These are phyloP conservation scores for Sebastes minor DNA, from an alignment of 2,797 vertebrate genomes.

Conservation along the genomic window DNA sequence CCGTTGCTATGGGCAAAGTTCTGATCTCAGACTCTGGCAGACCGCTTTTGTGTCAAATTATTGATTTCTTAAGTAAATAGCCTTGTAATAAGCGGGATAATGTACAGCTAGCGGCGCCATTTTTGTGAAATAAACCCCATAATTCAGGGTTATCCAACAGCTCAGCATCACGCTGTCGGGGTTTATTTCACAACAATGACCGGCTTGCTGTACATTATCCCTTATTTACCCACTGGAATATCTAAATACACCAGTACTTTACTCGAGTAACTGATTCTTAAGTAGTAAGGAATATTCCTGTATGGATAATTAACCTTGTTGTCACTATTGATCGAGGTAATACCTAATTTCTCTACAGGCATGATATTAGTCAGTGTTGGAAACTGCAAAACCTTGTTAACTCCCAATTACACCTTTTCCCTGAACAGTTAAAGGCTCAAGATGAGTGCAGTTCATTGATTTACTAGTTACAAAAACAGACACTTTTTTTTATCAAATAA, in stretches of 20 bases:
- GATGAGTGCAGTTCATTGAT: not conserved
- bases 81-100: no score
- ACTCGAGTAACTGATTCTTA: not conserved
- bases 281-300: not conserved
- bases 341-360: not conserved
- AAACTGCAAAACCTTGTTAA: not conserved
- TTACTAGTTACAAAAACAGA: not conserved
- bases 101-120: no score
- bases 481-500: constrained; percentile 13
- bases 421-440: not conserved
- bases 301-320: no score
- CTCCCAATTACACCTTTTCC: not conserved
- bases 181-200: no score
- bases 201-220: no score
- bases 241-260: not conserved
- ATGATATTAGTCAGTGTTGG: not conserved
- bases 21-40: no score
- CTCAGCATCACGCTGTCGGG: no score
- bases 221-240: not conserved
- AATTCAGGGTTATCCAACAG: no score
- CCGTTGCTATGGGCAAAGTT: no score
- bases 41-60: no score
- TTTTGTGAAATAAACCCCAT: no score
- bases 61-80: no score
- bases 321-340: not conserved